These are phyloP conservation scores for Oegoconia quadripuncta DNA, from an alignment of 2,888 invertebrate species.

Conservation along the genomic window DNA sequence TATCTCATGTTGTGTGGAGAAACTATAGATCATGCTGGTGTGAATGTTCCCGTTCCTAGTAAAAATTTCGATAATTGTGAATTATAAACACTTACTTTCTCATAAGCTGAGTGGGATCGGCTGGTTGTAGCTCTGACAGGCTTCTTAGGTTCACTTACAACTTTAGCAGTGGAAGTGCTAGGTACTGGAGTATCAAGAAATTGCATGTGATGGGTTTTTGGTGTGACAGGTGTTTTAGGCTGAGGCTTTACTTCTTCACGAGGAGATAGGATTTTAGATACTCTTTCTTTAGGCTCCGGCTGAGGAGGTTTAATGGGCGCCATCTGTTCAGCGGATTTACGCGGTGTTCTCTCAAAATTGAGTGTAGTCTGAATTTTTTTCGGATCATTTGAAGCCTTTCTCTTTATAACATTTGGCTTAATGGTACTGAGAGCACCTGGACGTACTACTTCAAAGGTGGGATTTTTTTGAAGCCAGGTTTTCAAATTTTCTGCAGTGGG, in stretches of 20 bases:
- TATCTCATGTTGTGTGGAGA: no score
- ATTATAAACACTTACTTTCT: conserved; percentile 46
- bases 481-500: conserved; percentile 89
- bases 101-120: conserved; percentile 43
- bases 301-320: conserved; percentile 30
- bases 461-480: conserved; percentile 91
- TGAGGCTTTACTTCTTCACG: conserved; percentile 41
- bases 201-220: conserved; percentile 17
- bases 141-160: conserved; percentile 47
- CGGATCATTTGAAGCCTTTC: conserved; percentile 43
- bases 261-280: conserved; percentile 34
- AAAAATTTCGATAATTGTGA: no score
- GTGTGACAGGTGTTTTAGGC: conserved; percentile 35
- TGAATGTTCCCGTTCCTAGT: no score
- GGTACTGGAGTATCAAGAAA: conserved; percentile 50
- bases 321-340: conserved; percentile 41
- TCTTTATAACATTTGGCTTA: conserved; percentile 53
- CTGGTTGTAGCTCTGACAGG: conserved; percentile 37
- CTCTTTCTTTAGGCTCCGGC: conserved; percentile 37
- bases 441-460: conserved; percentile 90
- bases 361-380: conserved; percentile 70
- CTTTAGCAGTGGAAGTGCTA: conserved; percentile 45
- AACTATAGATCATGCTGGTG: no score
- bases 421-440: conserved; percentile 78
- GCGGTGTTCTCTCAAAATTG: conserved; percentile 64